phyloP scores from a whole-genome alignment of 2,888 invertebrate species.

The Tachina lurida region DNA sequence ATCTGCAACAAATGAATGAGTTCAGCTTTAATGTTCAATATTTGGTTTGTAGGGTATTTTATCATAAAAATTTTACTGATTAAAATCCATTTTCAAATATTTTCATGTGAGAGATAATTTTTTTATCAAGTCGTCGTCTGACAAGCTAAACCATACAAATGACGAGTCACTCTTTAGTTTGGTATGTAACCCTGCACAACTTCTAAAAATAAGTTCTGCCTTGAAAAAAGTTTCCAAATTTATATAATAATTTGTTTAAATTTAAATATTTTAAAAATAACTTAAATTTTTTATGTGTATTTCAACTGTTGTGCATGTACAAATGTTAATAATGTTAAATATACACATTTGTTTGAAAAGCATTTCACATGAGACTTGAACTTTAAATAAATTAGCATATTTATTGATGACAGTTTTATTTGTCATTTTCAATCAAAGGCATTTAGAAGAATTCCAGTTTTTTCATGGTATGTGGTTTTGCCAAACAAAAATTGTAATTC shows the following conservation, averaged over 20 bases:
- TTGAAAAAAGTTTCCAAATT: background rate
- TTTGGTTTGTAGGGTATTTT: background rate
- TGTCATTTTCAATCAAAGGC: too few relatives aligned
- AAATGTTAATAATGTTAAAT: too few relatives aligned
- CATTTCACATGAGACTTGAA: too few relatives aligned
- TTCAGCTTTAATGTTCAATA: background rate
- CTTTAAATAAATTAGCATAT: too few relatives aligned
- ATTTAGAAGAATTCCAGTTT: too few relatives aligned
- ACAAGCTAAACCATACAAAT: constrained; percentile 26
- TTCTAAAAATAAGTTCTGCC: background rate
- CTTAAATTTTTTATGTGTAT: too few relatives aligned
- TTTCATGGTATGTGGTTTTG: too few relatives aligned
- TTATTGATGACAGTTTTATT: too few relatives aligned
- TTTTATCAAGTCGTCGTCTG: constrained; percentile 40
- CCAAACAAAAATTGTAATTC: too few relatives aligned
- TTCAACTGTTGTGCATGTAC: too few relatives aligned
- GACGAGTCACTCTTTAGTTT: background rate
- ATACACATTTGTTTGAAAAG: too few relatives aligned
- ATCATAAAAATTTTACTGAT: background rate
- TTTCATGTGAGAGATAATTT: constrained; percentile 30
- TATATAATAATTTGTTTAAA: background rate
- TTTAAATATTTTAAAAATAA: background rate
- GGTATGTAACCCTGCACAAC: constrained; percentile 12
- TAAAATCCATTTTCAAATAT: background rate
- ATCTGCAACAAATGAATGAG: too few relatives aligned